Percentiles rank a stretch among this genome's conserved stretches.
These are phyloP conservation scores for Trichopria drosophilae DNA, from an alignment of 2,888 invertebrate genomes.

Conservation along the genomic window DNA sequence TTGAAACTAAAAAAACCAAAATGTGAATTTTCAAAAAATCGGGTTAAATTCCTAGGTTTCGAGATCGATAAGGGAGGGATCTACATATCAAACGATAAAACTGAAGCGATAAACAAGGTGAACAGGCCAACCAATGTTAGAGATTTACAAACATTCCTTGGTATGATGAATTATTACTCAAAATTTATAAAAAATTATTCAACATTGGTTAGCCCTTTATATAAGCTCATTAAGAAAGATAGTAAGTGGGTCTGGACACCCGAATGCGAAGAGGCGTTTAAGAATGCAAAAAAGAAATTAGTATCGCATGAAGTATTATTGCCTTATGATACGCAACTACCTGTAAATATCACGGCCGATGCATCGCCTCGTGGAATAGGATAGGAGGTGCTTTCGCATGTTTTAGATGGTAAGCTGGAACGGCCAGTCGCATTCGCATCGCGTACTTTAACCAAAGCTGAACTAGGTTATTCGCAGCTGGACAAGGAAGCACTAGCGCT, in stretches of 20 bases:
- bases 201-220: slow-evolving; percentile 37
- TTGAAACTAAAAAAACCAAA: slow-evolving; percentile 25
- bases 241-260: slow-evolving; percentile 27
- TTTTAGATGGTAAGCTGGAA: slow-evolving; percentile 16
- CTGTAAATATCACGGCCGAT: slow-evolving; percentile 23
- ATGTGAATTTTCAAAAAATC: slow-evolving; percentile 21
- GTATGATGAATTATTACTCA: slow-evolving; percentile 46
- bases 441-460: slow-evolving; percentile 20
- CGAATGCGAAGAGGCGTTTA: slow-evolving; percentile 23
- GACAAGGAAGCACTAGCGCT: slow-evolving; percentile 36
- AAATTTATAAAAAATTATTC: slow-evolving; percentile 42
- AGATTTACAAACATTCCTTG: slow-evolving; percentile 39
- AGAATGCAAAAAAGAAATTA: slow-evolving; percentile 16
- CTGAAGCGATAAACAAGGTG: slow-evolving; percentile 29
- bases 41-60: slow-evolving; percentile 40
- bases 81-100: slow-evolving; percentile 25
- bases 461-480: slow-evolving; percentile 32
- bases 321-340: slow-evolving; percentile 18
- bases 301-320: slow-evolving; percentile 17
- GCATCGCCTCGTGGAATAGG: slow-evolving; percentile 23
- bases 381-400: slow-evolving; percentile 28
- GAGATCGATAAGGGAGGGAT: slow-evolving; percentile 35
- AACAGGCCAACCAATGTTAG: slow-evolving; percentile 33
- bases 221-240: slow-evolving; percentile 37
- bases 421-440: slow-evolving; percentile 32